A percentile compares a stretch with the other conserved stretches of the same genome.
phyloP scores from a whole-genome alignment of 1,140 invertebrate genomes.

The Leptopilina clavipes region DNA sequence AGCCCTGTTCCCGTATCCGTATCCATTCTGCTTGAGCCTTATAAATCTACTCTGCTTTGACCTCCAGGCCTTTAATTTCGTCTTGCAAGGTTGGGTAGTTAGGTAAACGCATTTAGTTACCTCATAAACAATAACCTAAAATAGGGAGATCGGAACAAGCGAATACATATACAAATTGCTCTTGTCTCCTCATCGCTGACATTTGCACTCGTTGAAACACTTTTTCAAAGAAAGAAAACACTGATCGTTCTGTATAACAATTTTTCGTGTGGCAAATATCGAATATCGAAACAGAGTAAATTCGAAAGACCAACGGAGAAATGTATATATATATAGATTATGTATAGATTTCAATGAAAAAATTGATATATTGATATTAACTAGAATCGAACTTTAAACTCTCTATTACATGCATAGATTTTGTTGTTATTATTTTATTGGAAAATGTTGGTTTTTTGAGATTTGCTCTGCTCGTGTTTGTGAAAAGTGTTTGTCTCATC shows the following conservation, averaged over 20 bases:
- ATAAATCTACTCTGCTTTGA: too few relatives aligned
- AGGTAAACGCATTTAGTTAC: too few relatives aligned
- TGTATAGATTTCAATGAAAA: background rate
- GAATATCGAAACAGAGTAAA: conserved; percentile 15
- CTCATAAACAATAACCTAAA: too few relatives aligned
- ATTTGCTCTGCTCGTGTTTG: conserved; percentile 27
- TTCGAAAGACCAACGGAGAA: conserved; percentile 24
- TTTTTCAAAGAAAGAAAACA: too few relatives aligned
- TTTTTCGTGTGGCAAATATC: conserved; percentile 1
- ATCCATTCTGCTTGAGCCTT: too few relatives aligned
- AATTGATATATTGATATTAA: conserved; percentile 1
- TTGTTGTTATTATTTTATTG: background rate
- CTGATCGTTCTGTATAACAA: background rate
- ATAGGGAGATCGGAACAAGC: conserved; percentile 23
- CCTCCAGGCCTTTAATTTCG: too few relatives aligned
- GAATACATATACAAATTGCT: conserved; percentile 26
- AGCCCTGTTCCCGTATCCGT: too few relatives aligned
- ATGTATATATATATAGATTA: conserved; percentile 10
- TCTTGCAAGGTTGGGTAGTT: too few relatives aligned
- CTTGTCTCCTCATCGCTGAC: background rate
- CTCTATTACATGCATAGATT: background rate
- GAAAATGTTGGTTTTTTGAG: conserved; percentile 18
- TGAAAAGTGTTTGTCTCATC: background rate
- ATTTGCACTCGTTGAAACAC: background rate
- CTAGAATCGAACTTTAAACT: conserved; percentile 28